These are phyloP conservation scores for Epicauta chinensis DNA, from an alignment of 1,140 invertebrate genomes.

Conservation along the genomic window DNA sequence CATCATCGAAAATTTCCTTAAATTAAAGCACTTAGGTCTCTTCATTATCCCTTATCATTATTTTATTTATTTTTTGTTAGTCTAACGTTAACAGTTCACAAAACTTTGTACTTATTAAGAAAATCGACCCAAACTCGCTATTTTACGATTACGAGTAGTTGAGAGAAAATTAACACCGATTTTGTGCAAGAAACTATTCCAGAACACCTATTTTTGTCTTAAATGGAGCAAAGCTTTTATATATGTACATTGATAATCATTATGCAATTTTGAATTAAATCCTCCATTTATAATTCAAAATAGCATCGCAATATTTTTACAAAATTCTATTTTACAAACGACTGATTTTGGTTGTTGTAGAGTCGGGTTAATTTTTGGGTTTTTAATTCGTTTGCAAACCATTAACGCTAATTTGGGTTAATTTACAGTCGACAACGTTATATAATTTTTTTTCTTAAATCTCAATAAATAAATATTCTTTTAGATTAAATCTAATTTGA, in stretches of 20 bases:
- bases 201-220: conserved; percentile 35
- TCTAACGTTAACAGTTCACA: conserved; percentile 33
- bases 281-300: no score
- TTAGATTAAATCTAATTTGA: conserved; percentile 21
- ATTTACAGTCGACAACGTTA: conserved; percentile 38
- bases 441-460: conserved; percentile 34
- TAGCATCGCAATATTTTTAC: no score
- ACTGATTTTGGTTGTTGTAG: conserved; percentile 35
- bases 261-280: no score
- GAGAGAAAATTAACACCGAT: conserved; percentile 36
- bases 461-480: conserved; percentile 29
- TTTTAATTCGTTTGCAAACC: conserved; percentile 31
- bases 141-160: conserved; percentile 27
- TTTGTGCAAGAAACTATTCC: conserved; percentile 33
- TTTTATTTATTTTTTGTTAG: no score
- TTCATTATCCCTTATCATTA: conserved; percentile 40
- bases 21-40: conserved; percentile 41
- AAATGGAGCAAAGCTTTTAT: conserved; percentile 34
- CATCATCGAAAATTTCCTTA: conserved; percentile 22
- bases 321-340: conserved; percentile 23
- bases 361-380: conserved; percentile 22
- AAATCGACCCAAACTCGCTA: conserved; percentile 30
- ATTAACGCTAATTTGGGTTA: conserved; percentile 25
- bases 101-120: conserved; percentile 37
- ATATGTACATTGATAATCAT: conserved; percentile 17